These are phyloP conservation scores for Ifrita kowaldi DNA, from an alignment of 2,113 vertebrate genomes.

Conservation along the genomic window DNA sequence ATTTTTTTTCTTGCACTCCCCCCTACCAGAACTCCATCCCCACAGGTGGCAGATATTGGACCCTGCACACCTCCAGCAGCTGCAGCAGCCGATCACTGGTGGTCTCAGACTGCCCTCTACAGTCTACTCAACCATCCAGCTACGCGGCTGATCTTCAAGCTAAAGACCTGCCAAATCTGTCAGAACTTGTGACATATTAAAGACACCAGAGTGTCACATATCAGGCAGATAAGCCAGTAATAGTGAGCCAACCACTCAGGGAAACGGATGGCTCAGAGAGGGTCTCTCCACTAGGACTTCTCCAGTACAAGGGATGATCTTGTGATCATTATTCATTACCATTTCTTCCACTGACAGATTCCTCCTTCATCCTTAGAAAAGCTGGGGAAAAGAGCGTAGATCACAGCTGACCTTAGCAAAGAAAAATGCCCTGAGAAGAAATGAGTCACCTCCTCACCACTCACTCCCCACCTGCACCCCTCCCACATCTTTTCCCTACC, in stretches of 20 bases:
- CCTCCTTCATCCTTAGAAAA: background rate
- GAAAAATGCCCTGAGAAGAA: background rate
- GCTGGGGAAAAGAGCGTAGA: background rate
- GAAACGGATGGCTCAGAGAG: background rate
- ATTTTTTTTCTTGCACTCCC: background rate
- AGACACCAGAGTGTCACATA: constrained; percentile 41
- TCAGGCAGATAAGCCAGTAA: constrained; percentile 37
- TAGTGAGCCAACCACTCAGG: background rate
- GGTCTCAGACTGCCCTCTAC: constrained; percentile 90
- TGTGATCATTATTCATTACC: background rate
- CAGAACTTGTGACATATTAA: constrained; percentile 31
- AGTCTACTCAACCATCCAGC: constrained; percentile 38
- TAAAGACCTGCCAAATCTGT: constrained; percentile 56
- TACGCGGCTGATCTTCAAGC: background rate
- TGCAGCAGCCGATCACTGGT: background rate
- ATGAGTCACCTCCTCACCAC: background rate
- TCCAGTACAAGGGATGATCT: background rate
- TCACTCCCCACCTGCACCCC: background rate
- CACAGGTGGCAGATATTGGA: constrained; percentile 64
- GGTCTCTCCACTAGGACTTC: background rate
- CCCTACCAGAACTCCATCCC: background rate
- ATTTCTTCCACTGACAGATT: background rate
- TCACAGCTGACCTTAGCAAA: background rate
- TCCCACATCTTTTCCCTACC: background rate
- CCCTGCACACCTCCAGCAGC: background rate